Percentiles rank a stretch among this genome's conserved stretches.
phyloP scores from a whole-genome alignment of 2,797 vertebrate species.

The Xerus rutilus region DNA sequence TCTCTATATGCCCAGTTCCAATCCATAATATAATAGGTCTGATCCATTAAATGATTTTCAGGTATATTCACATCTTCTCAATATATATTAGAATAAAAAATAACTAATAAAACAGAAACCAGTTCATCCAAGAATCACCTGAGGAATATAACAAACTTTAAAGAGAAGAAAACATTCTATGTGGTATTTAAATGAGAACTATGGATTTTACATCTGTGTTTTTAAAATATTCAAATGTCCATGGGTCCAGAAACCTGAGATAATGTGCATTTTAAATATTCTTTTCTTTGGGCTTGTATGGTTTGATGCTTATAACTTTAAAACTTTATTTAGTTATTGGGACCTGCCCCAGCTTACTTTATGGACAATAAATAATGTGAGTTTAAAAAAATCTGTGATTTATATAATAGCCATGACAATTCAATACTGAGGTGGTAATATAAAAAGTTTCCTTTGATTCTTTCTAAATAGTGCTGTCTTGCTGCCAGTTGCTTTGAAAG shows the following conservation, averaged over 20 bases:
- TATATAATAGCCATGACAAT: neutral
- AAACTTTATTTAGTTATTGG: constrained; percentile 24
- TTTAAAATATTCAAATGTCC: neutral
- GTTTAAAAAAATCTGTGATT: neutral
- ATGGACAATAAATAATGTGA: neutral
- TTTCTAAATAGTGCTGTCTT: constrained; percentile 45
- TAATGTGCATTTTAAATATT: constrained; percentile 46
- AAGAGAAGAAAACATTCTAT: neutral
- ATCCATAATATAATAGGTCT: constrained; percentile 5
- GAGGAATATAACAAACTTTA: no score
- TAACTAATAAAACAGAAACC: constrained; percentile 39
- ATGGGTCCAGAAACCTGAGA: neutral
- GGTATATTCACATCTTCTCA: neutral
- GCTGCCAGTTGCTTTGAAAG: constrained; percentile 19
- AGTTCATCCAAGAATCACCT: neutral
- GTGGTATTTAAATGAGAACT: constrained; percentile 52
- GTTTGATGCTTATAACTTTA: neutral
- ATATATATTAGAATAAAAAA: constrained; percentile 46
- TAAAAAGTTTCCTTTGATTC: constrained; percentile 25
- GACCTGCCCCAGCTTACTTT: neutral
- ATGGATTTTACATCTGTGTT: constrained; percentile 19
- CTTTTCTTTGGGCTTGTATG: neutral
- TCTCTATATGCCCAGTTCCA: constrained; percentile 23
- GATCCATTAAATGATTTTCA: neutral
- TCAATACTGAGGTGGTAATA: neutral